These are phyloP conservation scores for Lepidocyrtoides sp. DNA, from an alignment of 2,888 invertebrate species.

Conservation along the genomic window DNA sequence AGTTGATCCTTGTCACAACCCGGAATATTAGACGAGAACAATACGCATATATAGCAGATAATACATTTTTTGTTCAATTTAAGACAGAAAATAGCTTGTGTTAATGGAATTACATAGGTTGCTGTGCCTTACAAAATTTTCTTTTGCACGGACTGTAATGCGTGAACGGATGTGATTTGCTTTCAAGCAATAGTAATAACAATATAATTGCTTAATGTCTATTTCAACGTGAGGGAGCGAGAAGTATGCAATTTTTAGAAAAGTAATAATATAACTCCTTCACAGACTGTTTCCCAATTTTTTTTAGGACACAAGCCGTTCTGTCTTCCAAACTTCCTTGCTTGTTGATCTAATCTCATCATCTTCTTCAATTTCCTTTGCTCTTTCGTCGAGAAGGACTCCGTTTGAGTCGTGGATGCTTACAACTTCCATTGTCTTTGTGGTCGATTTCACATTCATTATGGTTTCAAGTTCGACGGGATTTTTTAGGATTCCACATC, in stretches of 20 bases:
- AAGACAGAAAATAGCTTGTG: too few species aligned
- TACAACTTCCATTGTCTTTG: constrained; percentile 91
- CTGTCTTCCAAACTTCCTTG: constrained; percentile 85
- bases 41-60: too few species aligned
- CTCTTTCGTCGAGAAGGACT: constrained; percentile 90
- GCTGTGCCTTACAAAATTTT: not conserved
- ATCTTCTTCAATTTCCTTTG: constrained; percentile 91
- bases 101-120: too few species aligned
- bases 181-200: not conserved
- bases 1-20: too few species aligned
- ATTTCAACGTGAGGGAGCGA: not conserved
- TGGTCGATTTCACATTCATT: constrained; percentile 90
- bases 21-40: too few species aligned
- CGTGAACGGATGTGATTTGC: not conserved
- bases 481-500: constrained; percentile 87
- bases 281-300: not conserved
- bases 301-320: constrained; percentile 70
- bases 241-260: not conserved
- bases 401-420: constrained; percentile 90
- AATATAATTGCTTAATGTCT: not conserved
- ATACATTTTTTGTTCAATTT: too few species aligned
- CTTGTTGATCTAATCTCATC: constrained; percentile 89
- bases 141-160: not conserved
- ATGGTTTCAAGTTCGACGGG: constrained; percentile 83
- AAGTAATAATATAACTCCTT: not conserved